A percentile compares a stretch with the other conserved stretches of the same genome.
Evolutionary conservation across 2,797 vertebrate species (phyloP).

Genomic region (Neosalanx taihuensis): DNA sequence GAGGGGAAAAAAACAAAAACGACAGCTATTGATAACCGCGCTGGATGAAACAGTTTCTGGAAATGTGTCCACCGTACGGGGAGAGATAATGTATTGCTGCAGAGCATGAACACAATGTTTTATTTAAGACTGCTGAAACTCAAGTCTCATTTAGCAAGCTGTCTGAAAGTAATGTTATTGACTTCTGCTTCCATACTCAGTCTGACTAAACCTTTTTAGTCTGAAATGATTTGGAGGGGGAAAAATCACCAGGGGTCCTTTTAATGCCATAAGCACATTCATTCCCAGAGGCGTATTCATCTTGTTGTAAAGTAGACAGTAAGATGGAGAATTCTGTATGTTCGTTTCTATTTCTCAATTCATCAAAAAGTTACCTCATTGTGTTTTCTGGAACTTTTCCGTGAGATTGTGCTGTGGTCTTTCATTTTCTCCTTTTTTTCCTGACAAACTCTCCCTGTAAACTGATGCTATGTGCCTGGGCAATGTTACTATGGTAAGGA

Average conservation of each 20-base stretch:
- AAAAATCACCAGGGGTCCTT: conserved; percentile 51
- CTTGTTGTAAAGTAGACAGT: conserved; percentile 55
- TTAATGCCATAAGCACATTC: conserved; percentile 60
- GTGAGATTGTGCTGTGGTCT: not conserved
- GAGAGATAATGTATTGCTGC: conserved; percentile 44
- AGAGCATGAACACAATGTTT: conserved; percentile 42
- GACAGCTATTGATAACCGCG: conserved; percentile 57
- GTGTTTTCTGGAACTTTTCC: not conserved
- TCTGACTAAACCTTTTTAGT: conserved; percentile 63
- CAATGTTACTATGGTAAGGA: not conserved
- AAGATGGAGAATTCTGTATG: conserved; percentile 42
- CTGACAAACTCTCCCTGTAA: not conserved
- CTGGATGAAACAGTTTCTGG: conserved; percentile 43
- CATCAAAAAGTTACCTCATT: conserved; percentile 47
- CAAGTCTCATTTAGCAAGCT: conserved; percentile 49
- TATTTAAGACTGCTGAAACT: conserved; percentile 51
- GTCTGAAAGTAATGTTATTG: conserved; percentile 61
- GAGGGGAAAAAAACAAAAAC: conserved; percentile 38
- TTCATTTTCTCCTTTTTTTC: not conserved
- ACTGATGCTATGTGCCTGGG: not conserved
- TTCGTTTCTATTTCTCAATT: conserved; percentile 51
- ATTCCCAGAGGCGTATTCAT: conserved; percentile 60
- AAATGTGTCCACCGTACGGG: conserved; percentile 51
- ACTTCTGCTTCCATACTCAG: conserved; percentile 59
- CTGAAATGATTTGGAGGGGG: conserved; percentile 53